Percentiles rank a stretch among this genome's conserved stretches.
Conservation (phyloP, 2,113 vertebrate species). For the Cyanistes caeruleus region DNA sequence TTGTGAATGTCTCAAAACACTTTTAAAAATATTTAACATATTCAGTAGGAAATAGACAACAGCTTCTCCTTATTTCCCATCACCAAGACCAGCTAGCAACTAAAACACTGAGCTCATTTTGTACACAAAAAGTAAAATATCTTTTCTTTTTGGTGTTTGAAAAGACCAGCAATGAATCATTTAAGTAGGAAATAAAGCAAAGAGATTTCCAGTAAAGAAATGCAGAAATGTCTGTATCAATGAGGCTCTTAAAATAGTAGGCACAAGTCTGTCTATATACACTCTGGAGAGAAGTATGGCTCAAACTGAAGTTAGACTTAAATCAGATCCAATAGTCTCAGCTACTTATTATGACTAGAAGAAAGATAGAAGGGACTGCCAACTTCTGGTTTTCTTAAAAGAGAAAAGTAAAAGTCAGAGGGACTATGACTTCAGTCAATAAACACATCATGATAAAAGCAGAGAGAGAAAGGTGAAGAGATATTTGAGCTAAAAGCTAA, state of each 20-base stretch:
- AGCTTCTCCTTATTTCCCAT: neutral
- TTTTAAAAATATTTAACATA: neutral
- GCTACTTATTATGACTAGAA: neutral
- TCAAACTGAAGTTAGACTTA: neutral
- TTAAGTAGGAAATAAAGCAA: neutral
- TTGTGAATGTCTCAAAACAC: neutral
- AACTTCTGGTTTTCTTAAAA: neutral
- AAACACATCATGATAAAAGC: neutral
- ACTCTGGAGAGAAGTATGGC: neutral
- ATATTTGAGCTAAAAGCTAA: neutral
- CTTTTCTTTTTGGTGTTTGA: neutral
- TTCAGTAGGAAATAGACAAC: neutral
- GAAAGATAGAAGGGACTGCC: neutral
- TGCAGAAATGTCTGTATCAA: neutral
- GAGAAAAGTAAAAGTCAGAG: neutral
- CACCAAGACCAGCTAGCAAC: neutral
- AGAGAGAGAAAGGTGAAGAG: neutral
- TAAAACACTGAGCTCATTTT: neutral
- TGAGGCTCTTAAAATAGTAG: neutral
- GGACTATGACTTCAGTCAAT: neutral
- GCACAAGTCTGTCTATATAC: neutral
- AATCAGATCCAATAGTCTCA: neutral
- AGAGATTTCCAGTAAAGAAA: neutral
- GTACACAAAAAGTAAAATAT: neutral
- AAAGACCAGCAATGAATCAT: neutral